Conservation (phyloP, 2,113 vertebrate species). For the Dendrocopos noguchii region DNA sequence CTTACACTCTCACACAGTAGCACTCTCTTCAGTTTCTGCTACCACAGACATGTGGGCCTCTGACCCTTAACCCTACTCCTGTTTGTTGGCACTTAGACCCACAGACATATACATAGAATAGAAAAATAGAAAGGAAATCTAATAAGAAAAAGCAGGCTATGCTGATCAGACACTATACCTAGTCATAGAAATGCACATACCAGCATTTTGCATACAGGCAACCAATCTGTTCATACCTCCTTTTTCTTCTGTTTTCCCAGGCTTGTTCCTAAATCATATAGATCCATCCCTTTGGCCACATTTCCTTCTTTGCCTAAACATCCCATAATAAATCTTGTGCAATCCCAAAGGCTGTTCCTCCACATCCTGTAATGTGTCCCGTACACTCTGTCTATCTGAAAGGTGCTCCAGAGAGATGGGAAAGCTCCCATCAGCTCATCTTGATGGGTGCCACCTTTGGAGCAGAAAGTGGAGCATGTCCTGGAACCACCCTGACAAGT, state of each 20-base stretch:
- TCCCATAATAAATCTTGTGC: not conserved
- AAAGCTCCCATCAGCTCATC: not conserved
- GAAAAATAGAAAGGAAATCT: not conserved
- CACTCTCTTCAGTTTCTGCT: not conserved
- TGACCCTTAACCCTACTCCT: not conserved
- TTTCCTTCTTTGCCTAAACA: not conserved
- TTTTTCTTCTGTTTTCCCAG: not conserved
- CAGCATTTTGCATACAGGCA: not conserved
- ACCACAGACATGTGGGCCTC: not conserved
- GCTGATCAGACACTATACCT: fast-evolving
- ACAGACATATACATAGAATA: not conserved
- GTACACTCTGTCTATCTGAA: not conserved
- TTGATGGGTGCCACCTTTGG: not conserved
- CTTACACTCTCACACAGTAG: not conserved
- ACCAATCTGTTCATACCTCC: not conserved
- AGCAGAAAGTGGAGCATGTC: not conserved
- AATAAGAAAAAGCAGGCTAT: not conserved
- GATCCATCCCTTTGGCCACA: not conserved
- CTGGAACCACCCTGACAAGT: not conserved
- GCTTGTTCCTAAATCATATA: not conserved
- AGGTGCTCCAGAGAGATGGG: not conserved
- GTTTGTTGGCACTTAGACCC: not conserved
- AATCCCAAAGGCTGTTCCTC: not conserved
- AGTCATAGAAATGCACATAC: not conserved
- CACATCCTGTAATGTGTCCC: not conserved